Evolutionary conservation across 2,797 vertebrate genomes (phyloP), one percentile per base, ranked within the genome.

Genomic region (Gambelia wislizenii): DNA sequence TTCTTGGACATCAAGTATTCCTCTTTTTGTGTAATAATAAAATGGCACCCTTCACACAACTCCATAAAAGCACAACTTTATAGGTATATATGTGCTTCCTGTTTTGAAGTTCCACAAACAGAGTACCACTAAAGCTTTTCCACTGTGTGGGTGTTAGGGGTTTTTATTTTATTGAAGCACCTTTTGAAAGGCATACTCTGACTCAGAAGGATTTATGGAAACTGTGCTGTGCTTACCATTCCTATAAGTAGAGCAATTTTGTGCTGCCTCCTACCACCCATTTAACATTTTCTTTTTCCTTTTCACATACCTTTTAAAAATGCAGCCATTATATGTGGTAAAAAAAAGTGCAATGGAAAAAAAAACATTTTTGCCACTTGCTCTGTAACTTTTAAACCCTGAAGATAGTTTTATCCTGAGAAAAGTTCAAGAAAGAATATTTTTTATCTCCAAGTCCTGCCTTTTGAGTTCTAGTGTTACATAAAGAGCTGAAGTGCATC

Each of bases 211-310:
- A 94, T 78, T 87, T 42, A 64, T 91, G 79, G 90, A 96, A 96
- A 92, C 79, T 61, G 81, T 85, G 52, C 61, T 30, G 61, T 76
- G 27, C 89, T 94, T 95, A 93, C 67, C 75, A 54, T 91, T 84
- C 44, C 74, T 91, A 83, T 90, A 93, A 95, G 74, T 93, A 92
- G 47, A 94, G 33, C 90, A 92, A 94, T 95, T 96, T 95, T 92
- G 10, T 91, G 90, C 84, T 94, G 64, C 76, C 85, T 44, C 89
- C 92, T 92, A 90, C 72, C 14, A 6, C 70, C 86, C 90, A 92
- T 89, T 94, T 93, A 94, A 91, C 78, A 79, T 83, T 91, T 88
- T 47, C 92, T 84, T 27, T 90, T 91, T 89, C 85, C 88, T 91
- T 86, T 93, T 89, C 87, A 47, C 79, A 95, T 95, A 59, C 84